These are phyloP conservation scores for Perithous albicinctus DNA, from an alignment of 2,888 invertebrate genomes.

Conservation along the genomic window DNA sequence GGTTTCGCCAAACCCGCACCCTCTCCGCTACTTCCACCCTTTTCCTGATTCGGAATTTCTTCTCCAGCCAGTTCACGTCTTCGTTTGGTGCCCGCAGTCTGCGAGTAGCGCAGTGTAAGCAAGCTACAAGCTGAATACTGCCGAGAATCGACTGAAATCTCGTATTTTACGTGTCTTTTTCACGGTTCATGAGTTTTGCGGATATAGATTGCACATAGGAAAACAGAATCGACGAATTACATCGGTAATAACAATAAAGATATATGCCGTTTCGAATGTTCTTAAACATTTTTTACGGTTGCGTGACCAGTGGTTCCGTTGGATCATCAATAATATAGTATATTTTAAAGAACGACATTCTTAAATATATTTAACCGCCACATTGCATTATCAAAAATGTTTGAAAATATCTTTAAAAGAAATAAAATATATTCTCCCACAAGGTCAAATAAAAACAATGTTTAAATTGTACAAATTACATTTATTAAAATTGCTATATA, in stretches of 20 bases:
- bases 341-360: background rate
- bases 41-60: slow-evolving; percentile 73
- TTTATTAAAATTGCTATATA: background rate
- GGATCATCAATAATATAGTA: background rate
- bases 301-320: background rate
- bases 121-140: slow-evolving; percentile 23
- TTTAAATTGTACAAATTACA: background rate
- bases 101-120: background rate
- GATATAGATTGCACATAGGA: slow-evolving; percentile 41
- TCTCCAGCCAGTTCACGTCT: slow-evolving; percentile 45
- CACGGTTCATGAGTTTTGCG: background rate
- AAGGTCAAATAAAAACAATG: background rate
- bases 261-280: background rate
- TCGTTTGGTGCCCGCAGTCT: slow-evolving; percentile 14
- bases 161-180: slow-evolving; percentile 39
- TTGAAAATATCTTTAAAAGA: background rate
- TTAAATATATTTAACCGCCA: background rate
- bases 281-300: slow-evolving; percentile 2
- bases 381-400: background rate
- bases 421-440: background rate
- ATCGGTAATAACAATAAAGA: background rate
- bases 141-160: slow-evolving; percentile 40
- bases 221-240: slow-evolving; percentile 66
- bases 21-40: slow-evolving; percentile 67
- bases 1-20: slow-evolving; percentile 52